Percentiles rank a stretch among this genome's conserved stretches.
Evolutionary conservation across 2,888 invertebrate species (phyloP).

Genomic region (Invenusta paracnida): DNA sequence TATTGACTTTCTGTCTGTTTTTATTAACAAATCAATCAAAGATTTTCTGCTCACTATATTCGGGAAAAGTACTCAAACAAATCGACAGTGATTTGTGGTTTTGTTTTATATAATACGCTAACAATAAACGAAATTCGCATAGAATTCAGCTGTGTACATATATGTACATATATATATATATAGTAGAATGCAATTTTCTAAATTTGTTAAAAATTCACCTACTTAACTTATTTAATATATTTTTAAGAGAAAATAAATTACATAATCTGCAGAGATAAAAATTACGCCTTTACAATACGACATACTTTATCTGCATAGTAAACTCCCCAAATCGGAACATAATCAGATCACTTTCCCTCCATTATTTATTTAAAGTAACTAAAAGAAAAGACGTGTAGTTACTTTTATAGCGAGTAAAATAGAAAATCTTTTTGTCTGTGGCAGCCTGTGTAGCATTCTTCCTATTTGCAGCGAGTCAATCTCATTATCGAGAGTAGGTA

Average conservation of each 20-base stretch:
- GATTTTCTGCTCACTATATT: not conserved
- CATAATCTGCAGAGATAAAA: no score
- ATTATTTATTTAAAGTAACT: no score
- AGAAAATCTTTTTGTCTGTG: not conserved
- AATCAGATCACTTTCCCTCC: no score
- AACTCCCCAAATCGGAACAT: no score
- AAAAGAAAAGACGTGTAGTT: no score
- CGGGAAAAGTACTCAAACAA: not conserved
- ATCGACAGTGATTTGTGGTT: not conserved
- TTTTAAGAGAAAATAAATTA: no score
- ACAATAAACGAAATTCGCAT: not conserved
- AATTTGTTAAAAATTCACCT: not conserved
- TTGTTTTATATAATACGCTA: not conserved
- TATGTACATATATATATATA: no score
- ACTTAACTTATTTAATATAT: no score
- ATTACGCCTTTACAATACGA: no score
- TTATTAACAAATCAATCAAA: conserved; percentile 18
- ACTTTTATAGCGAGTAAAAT: not conserved
- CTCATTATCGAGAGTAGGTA: no score
- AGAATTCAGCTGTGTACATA: not conserved
- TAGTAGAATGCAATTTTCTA: not conserved
- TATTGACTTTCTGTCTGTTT: conserved; percentile 1
- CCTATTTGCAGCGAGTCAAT: not conserved
- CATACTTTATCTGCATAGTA: no score
- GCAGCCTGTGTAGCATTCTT: no score